Evolutionary conservation across 2,888 invertebrate genomes (phyloP).

Genomic region (Sepiola atlantica): DNA sequence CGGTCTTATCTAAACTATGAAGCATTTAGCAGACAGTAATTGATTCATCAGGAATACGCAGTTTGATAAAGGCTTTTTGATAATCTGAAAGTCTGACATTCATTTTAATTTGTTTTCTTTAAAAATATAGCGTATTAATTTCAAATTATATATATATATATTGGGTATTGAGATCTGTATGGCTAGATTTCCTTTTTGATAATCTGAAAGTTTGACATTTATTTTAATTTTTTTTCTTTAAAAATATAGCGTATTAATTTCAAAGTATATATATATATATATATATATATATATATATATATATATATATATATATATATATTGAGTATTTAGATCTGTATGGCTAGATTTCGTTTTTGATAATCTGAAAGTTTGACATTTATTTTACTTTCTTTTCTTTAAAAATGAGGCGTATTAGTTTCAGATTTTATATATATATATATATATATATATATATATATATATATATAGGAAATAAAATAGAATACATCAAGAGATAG

Average conservation of each 20-base stretch:
- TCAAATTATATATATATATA: neutral
- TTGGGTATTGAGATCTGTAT: neutral
- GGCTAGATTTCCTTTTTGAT: no score
- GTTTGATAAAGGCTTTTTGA: no score
- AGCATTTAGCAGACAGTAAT: no score
- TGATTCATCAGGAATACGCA: no score
- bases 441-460: conserved; percentile 38
- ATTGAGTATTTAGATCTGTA: neutral
- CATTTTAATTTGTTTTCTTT: neutral
- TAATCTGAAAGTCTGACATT: no score
- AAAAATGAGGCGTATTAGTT: neutral
- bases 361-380: no score
- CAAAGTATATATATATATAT: neutral
- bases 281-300: neutral
- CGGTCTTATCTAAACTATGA: no score
- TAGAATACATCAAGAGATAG: no score
- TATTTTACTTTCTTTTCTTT: neutral
- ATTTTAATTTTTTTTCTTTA: neutral
- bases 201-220: no score
- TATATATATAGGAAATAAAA: no score
- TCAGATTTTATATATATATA: neutral
- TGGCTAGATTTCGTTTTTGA: no score
- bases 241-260: neutral
- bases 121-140: neutral
- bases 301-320: neutral